Evolutionary conservation across 35 echinoderm and acorn worm genomes (phyloP).

Genomic region (Heliocidaris erythrogramma): DNA sequence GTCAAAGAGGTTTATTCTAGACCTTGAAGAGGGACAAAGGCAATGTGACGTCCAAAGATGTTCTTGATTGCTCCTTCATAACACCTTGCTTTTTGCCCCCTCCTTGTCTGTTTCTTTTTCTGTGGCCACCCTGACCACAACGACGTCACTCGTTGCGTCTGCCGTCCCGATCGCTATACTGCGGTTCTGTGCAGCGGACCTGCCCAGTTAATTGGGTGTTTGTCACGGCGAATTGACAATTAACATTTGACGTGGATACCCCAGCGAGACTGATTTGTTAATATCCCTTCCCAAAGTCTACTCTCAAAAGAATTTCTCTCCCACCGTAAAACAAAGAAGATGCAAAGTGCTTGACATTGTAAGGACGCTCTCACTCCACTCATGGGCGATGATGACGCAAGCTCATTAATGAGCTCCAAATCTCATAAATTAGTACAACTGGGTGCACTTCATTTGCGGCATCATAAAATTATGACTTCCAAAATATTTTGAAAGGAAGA

Average conservation of each 20-base stretch:
- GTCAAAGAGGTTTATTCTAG: background rate
- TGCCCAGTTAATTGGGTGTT: background rate
- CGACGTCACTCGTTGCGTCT: background rate
- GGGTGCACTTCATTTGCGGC: background rate
- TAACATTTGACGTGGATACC: background rate
- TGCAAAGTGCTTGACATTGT: background rate
- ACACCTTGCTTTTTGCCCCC: background rate
- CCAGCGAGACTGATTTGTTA: background rate
- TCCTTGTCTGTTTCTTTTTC: background rate
- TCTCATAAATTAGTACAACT: background rate
- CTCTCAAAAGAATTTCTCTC: background rate
- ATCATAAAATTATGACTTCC: background rate
- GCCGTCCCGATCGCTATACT: background rate
- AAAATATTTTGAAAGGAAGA: background rate
- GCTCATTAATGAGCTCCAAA: background rate
- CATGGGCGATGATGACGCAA: background rate
- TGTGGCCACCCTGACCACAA: background rate
- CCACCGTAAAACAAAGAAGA: background rate
- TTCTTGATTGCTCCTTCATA: background rate
- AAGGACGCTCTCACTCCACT: background rate
- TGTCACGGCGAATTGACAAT: background rate
- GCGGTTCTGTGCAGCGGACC: background rate
- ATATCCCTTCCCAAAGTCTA: background rate
- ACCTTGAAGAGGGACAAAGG: background rate
- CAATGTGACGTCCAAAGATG: background rate